Percentiles rank a stretch among this genome's conserved stretches.
Conservation (phyloP, 2,797 vertebrate genomes). For the Paguma larvata region DNA sequence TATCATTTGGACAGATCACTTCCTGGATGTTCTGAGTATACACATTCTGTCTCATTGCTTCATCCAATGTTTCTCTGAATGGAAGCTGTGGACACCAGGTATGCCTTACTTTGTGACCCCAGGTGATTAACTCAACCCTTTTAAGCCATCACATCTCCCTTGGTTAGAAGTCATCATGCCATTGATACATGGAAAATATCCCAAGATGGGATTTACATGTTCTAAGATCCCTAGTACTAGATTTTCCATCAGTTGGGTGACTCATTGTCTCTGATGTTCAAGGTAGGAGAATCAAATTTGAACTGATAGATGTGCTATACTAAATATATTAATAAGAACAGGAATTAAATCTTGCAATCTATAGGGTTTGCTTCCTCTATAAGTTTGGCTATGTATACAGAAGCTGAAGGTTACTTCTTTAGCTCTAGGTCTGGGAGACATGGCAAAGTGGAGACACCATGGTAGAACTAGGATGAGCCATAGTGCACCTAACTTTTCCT, state of each 20-base stretch:
- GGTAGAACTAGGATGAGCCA: background rate
- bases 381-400: background rate
- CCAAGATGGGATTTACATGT: background rate
- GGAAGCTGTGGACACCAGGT: background rate
- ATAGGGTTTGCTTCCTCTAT: background rate
- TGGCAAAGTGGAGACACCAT: background rate
- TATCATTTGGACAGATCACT: background rate
- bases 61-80: background rate
- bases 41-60: background rate
- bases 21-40: background rate
- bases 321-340: background rate
- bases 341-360: background rate
- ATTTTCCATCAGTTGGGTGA: background rate
- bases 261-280: background rate
- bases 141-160: background rate
- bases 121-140: background rate
- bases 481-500: background rate
- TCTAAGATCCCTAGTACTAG: background rate
- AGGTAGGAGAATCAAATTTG: background rate
- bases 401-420: background rate
- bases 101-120: background rate
- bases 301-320: background rate
- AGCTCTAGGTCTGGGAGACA: background rate
- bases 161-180: background rate
- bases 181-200: background rate